These are phyloP conservation scores for Drosophila punjabiensis DNA, from an alignment of 1,140 invertebrate species.

Conservation along the genomic window DNA sequence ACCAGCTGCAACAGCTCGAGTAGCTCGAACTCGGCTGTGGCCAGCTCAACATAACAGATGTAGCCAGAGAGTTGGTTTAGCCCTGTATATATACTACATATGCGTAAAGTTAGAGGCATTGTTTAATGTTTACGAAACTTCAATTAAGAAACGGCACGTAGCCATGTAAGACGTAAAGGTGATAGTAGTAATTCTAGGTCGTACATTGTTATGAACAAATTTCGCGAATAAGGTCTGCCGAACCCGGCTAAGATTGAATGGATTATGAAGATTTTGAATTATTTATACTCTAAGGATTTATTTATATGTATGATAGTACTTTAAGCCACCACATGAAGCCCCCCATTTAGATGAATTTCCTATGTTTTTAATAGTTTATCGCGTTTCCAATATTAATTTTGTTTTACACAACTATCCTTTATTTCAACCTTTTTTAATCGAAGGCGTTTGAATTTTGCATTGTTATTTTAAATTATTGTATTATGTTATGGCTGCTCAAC, in stretches of 20 bases:
- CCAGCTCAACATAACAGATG: slow-evolving; percentile 33
- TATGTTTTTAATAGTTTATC: slow-evolving; percentile 52
- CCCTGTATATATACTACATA: slow-evolving; percentile 57
- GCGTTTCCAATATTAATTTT: slow-evolving; percentile 29
- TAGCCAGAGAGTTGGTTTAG: slow-evolving; percentile 51
- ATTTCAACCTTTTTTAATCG: slow-evolving; percentile 7
- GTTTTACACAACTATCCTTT: slow-evolving; percentile 28
- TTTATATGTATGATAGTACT: slow-evolving; percentile 40
- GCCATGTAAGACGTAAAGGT: slow-evolving; percentile 61
- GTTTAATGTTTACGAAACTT: slow-evolving; percentile 67
- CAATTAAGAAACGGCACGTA: slow-evolving; percentile 39
- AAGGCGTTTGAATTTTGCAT: slow-evolving; percentile 55
- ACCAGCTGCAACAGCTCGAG: slow-evolving; percentile 15
- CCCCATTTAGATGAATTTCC: slow-evolving; percentile 53
- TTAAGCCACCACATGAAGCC: slow-evolving; percentile 34
- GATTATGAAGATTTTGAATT: slow-evolving; percentile 49
- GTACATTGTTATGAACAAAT: slow-evolving; percentile 78
- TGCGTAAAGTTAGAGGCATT: slow-evolving; percentile 59
- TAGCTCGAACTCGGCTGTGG: slow-evolving; percentile 28
- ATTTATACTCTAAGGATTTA: slow-evolving; percentile 38
- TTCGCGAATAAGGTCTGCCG: slow-evolving; percentile 34
- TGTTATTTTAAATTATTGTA: slow-evolving; percentile 79
- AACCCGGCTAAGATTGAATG: slow-evolving; percentile 35
- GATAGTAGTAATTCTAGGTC: slow-evolving; percentile 77
- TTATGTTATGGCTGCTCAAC: slow-evolving; percentile 74